A percentile compares a stretch with the other conserved stretches of the same genome.
Conservation (phyloP, 2,797 vertebrate genomes). For the Acrossocheilus fasciatus region DNA sequence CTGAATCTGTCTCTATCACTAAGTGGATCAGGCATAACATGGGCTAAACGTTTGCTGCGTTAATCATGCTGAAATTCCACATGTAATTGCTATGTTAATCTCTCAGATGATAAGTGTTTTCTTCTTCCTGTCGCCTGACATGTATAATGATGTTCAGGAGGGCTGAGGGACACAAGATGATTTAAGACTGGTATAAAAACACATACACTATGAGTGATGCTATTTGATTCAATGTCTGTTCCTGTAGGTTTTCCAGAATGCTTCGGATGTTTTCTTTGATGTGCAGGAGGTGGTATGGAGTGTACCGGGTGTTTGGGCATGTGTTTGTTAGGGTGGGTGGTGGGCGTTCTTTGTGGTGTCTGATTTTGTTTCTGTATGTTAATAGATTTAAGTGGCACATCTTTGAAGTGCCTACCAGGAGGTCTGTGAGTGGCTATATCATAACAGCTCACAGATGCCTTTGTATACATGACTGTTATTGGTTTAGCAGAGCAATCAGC, state of each 20-base stretch:
- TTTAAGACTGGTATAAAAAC: conserved; percentile 28
- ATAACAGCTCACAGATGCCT: conserved; percentile 55
- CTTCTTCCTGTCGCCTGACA: not conserved
- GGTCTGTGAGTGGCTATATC: conserved; percentile 52
- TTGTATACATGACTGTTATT: conserved; percentile 59
- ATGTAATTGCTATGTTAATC: conserved; percentile 39
- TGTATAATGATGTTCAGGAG: conserved; percentile 26
- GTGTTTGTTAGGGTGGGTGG: conserved; percentile 28
- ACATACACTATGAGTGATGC: not conserved
- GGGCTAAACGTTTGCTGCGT: conserved; percentile 38
- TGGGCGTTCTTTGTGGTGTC: conserved; percentile 47
- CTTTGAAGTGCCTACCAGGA: conserved; percentile 61
- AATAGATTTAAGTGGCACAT: conserved; percentile 64
- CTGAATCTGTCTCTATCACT: conserved; percentile 67
- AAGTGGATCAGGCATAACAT: conserved; percentile 79
- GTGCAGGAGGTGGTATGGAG: conserved; percentile 15
- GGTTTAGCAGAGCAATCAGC: conserved; percentile 69
- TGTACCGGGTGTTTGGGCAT: conserved; percentile 8
- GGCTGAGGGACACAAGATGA: conserved; percentile 3
- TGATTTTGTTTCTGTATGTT: conserved; percentile 62
- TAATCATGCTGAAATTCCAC: conserved; percentile 44
- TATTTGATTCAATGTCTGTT: conserved; percentile 9
- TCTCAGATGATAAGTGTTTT: conserved; percentile 26
- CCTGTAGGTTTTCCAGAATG: conserved; percentile 13
- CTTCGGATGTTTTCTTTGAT: conserved; percentile 48